Base-by-base conservation (phyloP, 1,140 invertebrate species). In the Sinonovacula constricta region DNA sequence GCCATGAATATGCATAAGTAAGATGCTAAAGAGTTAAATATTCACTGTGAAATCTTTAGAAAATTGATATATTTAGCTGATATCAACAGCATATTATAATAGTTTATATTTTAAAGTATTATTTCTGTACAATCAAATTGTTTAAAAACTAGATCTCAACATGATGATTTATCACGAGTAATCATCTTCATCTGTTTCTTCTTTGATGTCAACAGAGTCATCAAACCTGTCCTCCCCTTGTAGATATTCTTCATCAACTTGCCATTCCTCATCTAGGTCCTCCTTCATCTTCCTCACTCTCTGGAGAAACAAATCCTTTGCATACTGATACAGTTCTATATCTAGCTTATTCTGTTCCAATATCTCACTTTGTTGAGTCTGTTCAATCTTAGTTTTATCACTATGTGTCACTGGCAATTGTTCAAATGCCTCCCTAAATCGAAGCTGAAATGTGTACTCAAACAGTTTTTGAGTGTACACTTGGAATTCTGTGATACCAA, bases 401-500 rank as follows among this genome's bases (percentile, higher is more conserved):
- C 88, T 88, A 63, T 90, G 90, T 14, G 91, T 92, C n/a, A 69
- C 77, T 14, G 84, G 81, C 18, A 70, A 77, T 67, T 89, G 87
- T 14, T 57, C 56, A 71, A 88, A 91, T 53, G 86, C 79, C 7
- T 80, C 79, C 12, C 82, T 63, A 67, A 90, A 91, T 56, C 95
- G 93, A 86, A 99, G 92, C 89, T 96, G 95, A 90, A 99, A 99
- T n/a, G 96, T 98, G 91, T 97, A 95, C 90, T 99, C 98, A 91
- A 99, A 99, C 49, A 99, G 94, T 88, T 97, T 97, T 90, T 99
- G 98, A 33, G 96, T 96, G 78, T 96, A 95, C 93, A 95, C 87
- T 92, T 98, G 98, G 91, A 95, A 94, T 92, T 99, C 98, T 26
- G 97, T 98, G 63, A 99, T 93, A 72, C 98, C 98, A 92, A 99